Base-by-base conservation (phyloP, 2,797 vertebrate species). In the Oreochromis grahami region DNA sequence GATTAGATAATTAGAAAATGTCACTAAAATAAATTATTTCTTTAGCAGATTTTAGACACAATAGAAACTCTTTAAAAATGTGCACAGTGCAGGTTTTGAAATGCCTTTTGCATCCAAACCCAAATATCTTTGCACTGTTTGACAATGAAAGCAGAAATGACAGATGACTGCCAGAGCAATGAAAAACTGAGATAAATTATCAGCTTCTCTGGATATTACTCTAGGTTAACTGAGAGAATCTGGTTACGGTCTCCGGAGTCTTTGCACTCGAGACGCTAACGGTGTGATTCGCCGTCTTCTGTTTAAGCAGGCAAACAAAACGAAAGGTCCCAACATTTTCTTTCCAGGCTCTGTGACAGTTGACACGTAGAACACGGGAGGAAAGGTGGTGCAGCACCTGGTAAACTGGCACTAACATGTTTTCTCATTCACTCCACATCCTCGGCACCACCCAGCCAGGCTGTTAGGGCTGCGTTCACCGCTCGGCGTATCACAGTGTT, bases 361-460 rank as follows among this genome's bases (percentile, higher is more conserved):
- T 56, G 60, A 78, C 76, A n/a, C 3, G 78, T 36, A 70, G 45
- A 60, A 45, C 5, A 3, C 1, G 43, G 72, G 43, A 5, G 48
- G 8, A 8, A 79, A 78, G 77, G 81, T 3, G 24, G 48, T 3
- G 48, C 80, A 29, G 84, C 53, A 56, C 13, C 32, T 24, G 45
- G 7, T 68, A 41, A 84, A 65, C 80, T 24, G 38, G 2, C 15
- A 24, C 55, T 34, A 63, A 56, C 83, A 14, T 8, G 34, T 76
- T 72, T 78, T 17, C 60, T 52, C 50, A 65, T 68, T 81, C 76
- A 2, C 74, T 53, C 17, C 81, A 45, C 86, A 45, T 84, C 34
- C 34, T 76, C 21, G 51, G 17, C 60, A 10, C 58, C 78, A 1
- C 81, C 76, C 85, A 43, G 55, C 85, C 53, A 2, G 68, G 68